These are phyloP conservation scores for Elysia crispata DNA, from an alignment of 2,888 invertebrate genomes.

Conservation along the genomic window DNA sequence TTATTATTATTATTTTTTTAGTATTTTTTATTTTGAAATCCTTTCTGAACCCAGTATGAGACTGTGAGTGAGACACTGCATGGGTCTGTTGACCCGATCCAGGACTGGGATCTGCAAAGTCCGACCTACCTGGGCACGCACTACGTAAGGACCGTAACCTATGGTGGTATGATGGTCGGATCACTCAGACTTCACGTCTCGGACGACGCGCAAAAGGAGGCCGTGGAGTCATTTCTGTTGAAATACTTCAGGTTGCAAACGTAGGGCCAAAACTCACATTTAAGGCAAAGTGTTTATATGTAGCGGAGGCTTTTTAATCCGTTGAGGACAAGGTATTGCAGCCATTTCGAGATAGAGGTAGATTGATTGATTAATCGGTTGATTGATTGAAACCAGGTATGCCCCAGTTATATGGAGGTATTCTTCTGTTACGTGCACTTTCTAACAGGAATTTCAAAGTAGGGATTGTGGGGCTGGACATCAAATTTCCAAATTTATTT, in stretches of 20 bases:
- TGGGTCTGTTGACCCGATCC: conserved; percentile 39
- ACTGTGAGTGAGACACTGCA: conserved; percentile 45
- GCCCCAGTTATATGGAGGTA: too few species aligned
- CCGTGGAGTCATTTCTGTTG: conserved; percentile 35
- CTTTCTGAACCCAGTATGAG: conserved; percentile 29
- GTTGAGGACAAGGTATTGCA: too few species aligned
- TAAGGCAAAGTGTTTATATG: too few species aligned
- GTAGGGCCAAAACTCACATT: conserved; percentile 3
- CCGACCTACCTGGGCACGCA: conserved; percentile 46
- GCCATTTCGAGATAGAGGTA: too few species aligned
- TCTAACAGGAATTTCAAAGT: too few species aligned
- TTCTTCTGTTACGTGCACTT: too few species aligned
- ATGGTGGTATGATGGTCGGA: conserved; percentile 40
- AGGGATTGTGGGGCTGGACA: too few species aligned
- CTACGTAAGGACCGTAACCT: conserved; percentile 43
- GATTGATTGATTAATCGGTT: too few species aligned
- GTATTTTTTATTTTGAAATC: not conserved
- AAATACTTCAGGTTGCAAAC: conserved; percentile 33
- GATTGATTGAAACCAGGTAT: too few species aligned
- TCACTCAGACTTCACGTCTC: conserved; percentile 21
- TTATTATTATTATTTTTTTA: not conserved
- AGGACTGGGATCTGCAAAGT: conserved; percentile 46
- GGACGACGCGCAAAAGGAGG: conserved; percentile 25
- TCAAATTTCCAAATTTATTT: too few species aligned
- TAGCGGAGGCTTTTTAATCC: too few species aligned